Percentiles rank a stretch among this genome's conserved stretches.
Evolutionary conservation across 2,888 invertebrate species (phyloP).

Genomic region (Calliopum simillimum): DNA sequence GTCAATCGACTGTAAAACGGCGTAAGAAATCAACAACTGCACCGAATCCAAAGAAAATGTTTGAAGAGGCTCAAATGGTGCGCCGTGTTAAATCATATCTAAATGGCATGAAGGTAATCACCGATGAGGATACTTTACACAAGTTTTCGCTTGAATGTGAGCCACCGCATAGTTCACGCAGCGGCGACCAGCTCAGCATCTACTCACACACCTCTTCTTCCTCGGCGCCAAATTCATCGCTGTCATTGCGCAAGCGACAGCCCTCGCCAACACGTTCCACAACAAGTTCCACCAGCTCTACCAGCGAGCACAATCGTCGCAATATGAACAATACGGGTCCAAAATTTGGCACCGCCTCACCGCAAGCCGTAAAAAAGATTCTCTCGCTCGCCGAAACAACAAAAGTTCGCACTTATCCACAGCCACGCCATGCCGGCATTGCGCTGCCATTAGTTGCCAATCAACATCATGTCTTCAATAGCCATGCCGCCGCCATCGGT

Average conservation of each 20-base stretch:
- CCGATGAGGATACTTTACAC: constrained; percentile 91
- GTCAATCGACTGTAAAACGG: constrained; percentile 88
- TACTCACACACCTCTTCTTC: constrained; percentile 64
- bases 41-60: constrained; percentile 98
- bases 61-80: constrained; percentile 99
- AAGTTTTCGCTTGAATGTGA: constrained; percentile 93
- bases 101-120: constrained; percentile 85
- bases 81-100: constrained; percentile 96
- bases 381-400: constrained; percentile 89
- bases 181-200: constrained; percentile 70
- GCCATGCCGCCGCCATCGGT: constrained; percentile 40
- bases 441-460: constrained; percentile 70
- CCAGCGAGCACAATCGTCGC: constrained; percentile 66
- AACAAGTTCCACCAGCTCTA: constrained; percentile 90
- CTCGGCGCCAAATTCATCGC: constrained; percentile 69
- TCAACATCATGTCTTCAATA: constrained; percentile 51
- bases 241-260: constrained; percentile 79
- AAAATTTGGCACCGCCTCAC: constrained; percentile 87
- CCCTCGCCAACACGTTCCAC: constrained; percentile 94
- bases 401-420: constrained; percentile 85
- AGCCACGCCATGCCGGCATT: constrained; percentile 77
- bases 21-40: constrained; percentile 90
- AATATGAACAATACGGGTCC: constrained; percentile 67
- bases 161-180: constrained; percentile 63
- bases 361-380: constrained; percentile 96